These are phyloP conservation scores for Drosophila tropicalis DNA, from an alignment of 1,140 invertebrate genomes.

Conservation along the genomic window DNA sequence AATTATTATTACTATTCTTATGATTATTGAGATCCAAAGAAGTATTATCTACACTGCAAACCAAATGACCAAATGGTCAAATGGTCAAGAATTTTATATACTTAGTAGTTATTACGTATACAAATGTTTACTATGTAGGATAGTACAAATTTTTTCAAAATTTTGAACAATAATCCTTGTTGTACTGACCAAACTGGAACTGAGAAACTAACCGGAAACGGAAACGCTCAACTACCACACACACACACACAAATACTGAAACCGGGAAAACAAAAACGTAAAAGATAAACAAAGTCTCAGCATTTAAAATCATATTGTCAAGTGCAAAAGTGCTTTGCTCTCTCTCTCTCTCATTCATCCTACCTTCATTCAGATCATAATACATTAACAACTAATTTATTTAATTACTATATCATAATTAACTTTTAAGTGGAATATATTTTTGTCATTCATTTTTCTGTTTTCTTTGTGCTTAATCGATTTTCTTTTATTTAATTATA, in stretches of 20 bases:
- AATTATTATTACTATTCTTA: background rate
- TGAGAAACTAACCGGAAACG: constrained; percentile 21
- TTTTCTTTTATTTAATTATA: constrained; percentile 69
- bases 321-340: constrained; percentile 64
- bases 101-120: background rate
- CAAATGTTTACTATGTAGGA: constrained; percentile 35
- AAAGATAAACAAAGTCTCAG: constrained; percentile 61
- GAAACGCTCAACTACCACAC: constrained; percentile 62
- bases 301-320: constrained; percentile 64
- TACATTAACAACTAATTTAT: constrained; percentile 24
- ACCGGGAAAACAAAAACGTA: constrained; percentile 25
- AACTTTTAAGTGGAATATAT: constrained; percentile 31
- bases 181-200: constrained; percentile 39
- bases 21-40: constrained; percentile 21
- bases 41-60: constrained; percentile 66
- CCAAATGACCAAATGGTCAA: no score
- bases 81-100: constrained; percentile 60
- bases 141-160: constrained; percentile 67
- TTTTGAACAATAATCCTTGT: constrained; percentile 45
- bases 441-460: constrained; percentile 34
- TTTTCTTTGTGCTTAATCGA: constrained; percentile 50
- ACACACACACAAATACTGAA: constrained; percentile 27
- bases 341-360: constrained; percentile 28
- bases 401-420: constrained; percentile 46
- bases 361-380: constrained; percentile 35